Percentiles rank a stretch among this genome's conserved stretches.
Evolutionary conservation across 1,140 invertebrate species (phyloP).

Genomic region (Diabrotica undecimpunctata): DNA sequence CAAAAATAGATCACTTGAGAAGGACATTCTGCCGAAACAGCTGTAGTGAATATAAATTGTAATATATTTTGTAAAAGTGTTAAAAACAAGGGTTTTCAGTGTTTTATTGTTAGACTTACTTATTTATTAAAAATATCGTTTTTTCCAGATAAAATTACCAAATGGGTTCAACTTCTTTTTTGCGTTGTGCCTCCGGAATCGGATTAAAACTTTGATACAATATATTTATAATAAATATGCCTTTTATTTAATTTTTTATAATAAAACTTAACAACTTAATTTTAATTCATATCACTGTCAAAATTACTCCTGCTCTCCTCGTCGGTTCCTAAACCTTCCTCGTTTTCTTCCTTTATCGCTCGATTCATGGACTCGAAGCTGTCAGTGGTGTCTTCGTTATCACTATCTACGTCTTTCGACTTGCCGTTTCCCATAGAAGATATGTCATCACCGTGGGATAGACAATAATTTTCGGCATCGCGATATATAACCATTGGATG

Average conservation of each 20-base stretch:
- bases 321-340: neutral
- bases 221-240: too few relatives aligned
- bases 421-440: neutral
- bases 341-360: neutral
- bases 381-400: conserved; percentile 3
- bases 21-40: too few relatives aligned
- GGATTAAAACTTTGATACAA: conserved; percentile 5
- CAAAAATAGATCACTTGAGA: too few relatives aligned
- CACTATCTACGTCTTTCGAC: conserved; percentile 1
- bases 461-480: neutral
- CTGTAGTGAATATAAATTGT: too few relatives aligned
- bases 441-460: conserved; percentile 5
- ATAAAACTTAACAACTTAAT: conserved; percentile 3
- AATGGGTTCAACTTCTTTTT: conserved; percentile 65
- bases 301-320: neutral
- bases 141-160: conserved; percentile 67
- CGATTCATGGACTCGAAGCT: neutral
- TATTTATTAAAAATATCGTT: conserved; percentile 20
- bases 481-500: conserved; percentile 35
- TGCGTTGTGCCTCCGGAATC: conserved; percentile 63
- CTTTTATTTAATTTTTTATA: neutral
- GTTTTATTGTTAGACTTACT: too few relatives aligned
- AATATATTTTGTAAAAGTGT: too few relatives aligned
- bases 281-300: neutral
- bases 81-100: too few relatives aligned